phyloP scores from a whole-genome alignment of 2,888 invertebrate genomes.

The Aelia acuminata region DNA sequence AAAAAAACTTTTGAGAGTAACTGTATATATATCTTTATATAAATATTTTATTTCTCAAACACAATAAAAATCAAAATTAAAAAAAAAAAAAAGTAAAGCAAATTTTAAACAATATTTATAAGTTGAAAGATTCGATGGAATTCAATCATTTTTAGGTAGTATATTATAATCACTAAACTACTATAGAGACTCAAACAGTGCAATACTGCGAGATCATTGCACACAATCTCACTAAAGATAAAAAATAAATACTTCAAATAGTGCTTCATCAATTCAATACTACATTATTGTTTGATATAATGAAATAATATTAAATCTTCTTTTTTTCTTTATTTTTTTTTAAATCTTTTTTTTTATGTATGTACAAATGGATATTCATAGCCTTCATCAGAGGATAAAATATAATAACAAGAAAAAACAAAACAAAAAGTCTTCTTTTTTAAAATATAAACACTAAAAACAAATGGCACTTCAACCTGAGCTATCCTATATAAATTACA shows the following conservation, averaged over 20 bases:
- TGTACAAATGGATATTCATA: conserved; percentile 52
- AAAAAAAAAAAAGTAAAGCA: neutral
- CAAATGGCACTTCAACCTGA: conserved; percentile 50
- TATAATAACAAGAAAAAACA: conserved; percentile 29
- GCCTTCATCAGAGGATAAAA: conserved; percentile 45
- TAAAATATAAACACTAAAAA: conserved; percentile 47
- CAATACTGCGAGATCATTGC: conserved; percentile 54
- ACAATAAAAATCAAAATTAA: neutral
- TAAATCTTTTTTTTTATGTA: neutral
- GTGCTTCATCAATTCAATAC: conserved; percentile 25
- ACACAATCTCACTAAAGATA: conserved; percentile 49
- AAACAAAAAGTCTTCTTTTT: conserved; percentile 21
- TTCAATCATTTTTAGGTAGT: conserved; percentile 22
- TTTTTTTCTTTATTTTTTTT: neutral
- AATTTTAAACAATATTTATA: neutral
- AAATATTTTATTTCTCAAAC: neutral
- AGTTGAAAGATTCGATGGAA: neutral
- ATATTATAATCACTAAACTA: neutral
- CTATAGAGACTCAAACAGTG: conserved; percentile 39
- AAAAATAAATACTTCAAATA: conserved; percentile 44
- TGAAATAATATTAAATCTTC: conserved; percentile 27
- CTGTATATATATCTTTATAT: conserved; percentile 12
- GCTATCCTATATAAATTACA: conserved; percentile 37
- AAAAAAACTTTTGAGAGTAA: conserved; percentile 23
- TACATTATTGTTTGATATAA: neutral